Conservation (phyloP, 2,888 invertebrate genomes). For the Cephus sareptanus region DNA sequence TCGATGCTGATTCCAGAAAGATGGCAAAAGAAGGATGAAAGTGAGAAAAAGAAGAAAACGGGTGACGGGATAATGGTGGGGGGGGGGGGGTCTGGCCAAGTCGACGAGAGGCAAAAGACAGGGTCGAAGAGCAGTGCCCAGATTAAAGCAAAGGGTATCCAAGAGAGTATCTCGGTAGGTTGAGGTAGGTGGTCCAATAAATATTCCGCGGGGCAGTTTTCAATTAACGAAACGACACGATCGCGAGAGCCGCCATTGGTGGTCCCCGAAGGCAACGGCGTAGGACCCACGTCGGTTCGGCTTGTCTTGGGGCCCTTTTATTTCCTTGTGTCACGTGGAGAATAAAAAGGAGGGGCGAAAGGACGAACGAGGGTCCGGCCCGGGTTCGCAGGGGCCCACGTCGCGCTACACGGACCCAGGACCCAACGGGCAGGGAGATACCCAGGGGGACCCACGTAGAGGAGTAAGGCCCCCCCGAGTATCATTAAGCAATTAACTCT, state of each 20-base stretch:
- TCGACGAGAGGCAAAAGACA: too few species aligned
- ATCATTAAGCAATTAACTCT: constrained; percentile 26
- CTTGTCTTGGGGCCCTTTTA: constrained; percentile 16
- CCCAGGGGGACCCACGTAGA: constrained; percentile 14
- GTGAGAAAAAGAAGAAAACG: not conserved
- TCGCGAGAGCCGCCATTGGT: constrained; percentile 20
- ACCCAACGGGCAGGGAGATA: not conserved
- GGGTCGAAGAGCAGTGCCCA: not conserved
- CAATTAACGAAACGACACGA: constrained; percentile 26
- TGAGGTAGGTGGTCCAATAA: constrained; percentile 23
- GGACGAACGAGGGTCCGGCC: not conserved
- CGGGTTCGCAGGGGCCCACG: not conserved
- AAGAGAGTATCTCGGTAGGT: not conserved
- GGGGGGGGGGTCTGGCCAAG: too few species aligned
- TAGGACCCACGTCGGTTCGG: constrained; percentile 17
- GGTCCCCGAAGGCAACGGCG: constrained; percentile 19
- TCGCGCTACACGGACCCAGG: not conserved
- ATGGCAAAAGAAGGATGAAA: not conserved
- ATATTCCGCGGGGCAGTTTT: constrained; percentile 24
- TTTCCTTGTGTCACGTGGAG: constrained; percentile 12
- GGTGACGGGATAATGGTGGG: not conserved
- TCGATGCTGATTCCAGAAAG: not conserved
- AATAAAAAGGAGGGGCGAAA: not conserved
- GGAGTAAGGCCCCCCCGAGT: constrained; percentile 11
- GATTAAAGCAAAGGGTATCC: not conserved